Evolutionary conservation across 2,797 vertebrate species (phyloP).

Genomic region (Sebastiscus tertius): DNA sequence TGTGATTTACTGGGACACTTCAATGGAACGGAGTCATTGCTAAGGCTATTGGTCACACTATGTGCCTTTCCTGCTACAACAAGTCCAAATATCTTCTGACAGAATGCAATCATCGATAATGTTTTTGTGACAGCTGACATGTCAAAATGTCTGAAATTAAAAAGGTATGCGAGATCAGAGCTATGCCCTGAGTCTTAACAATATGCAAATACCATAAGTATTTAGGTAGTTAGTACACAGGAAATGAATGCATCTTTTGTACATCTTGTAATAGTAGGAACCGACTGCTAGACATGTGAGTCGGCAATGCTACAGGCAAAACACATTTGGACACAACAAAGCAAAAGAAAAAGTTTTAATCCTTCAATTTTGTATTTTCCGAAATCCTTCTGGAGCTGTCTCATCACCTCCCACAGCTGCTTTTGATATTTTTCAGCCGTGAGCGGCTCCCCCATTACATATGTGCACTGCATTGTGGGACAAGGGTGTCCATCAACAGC

Average conservation of each 20-base stretch:
- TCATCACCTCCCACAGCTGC: slow-evolving; percentile 51
- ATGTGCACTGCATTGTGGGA: slow-evolving; percentile 46
- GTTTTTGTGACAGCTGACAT: background rate
- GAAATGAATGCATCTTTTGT: background rate
- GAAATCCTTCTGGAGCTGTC: slow-evolving; percentile 30
- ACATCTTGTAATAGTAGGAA: background rate
- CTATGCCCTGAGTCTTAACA: background rate
- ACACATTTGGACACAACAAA: slow-evolving; percentile 30
- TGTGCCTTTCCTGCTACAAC: background rate
- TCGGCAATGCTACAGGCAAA: slow-evolving; percentile 11
- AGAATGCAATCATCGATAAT: background rate
- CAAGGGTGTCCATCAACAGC: slow-evolving; percentile 50
- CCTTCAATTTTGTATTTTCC: slow-evolving; percentile 8
- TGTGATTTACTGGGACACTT: background rate
- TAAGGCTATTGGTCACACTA: background rate
- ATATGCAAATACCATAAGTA: background rate
- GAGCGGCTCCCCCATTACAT: slow-evolving; percentile 46
- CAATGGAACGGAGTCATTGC: background rate
- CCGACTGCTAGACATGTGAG: background rate
- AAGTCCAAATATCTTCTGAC: background rate
- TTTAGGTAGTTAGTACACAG: background rate
- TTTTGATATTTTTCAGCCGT: slow-evolving; percentile 55
- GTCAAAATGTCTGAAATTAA: background rate
- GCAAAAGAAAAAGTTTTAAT: slow-evolving; percentile 30
- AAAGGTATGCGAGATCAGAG: background rate